These are phyloP conservation scores for Seriola aureovittata DNA, from an alignment of 2,113 vertebrate species.

Conservation along the genomic window DNA sequence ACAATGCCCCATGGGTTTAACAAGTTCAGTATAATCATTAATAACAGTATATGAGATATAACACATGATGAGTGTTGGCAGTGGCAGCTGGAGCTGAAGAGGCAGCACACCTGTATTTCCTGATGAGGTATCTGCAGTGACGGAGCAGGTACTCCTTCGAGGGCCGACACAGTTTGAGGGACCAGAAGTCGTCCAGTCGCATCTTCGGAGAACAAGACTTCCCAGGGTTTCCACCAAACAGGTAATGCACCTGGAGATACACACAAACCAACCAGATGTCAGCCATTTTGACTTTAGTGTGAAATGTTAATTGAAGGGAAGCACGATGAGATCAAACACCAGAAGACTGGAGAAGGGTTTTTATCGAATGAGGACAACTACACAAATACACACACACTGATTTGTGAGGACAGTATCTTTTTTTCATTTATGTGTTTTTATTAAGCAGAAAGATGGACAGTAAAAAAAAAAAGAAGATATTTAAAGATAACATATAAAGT, in stretches of 20 bases:
- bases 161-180: conserved; percentile 96
- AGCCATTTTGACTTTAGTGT: too few species aligned
- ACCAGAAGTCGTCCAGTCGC: conserved; percentile 99
- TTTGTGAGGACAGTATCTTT: too few species aligned
- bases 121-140: conserved; percentile 98
- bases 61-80: background rate
- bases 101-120: conserved; percentile 92
- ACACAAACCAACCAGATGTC: too few species aligned
- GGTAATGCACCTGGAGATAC: conserved; percentile 92
- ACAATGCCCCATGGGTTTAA: background rate
- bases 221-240: conserved; percentile 98
- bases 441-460: too few species aligned
- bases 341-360: too few species aligned
- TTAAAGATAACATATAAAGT: too few species aligned
- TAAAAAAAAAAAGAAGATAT: too few species aligned
- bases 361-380: too few species aligned
- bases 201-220: conserved; percentile 99
- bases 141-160: conserved; percentile 98
- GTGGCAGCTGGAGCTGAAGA: background rate
- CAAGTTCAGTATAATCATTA: background rate
- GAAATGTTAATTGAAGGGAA: too few species aligned
- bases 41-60: background rate
- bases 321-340: too few species aligned
- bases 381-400: too few species aligned
- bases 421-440: too few species aligned